Conservation (phyloP, 1,140 invertebrate species). For the Vanessa atalanta region DNA sequence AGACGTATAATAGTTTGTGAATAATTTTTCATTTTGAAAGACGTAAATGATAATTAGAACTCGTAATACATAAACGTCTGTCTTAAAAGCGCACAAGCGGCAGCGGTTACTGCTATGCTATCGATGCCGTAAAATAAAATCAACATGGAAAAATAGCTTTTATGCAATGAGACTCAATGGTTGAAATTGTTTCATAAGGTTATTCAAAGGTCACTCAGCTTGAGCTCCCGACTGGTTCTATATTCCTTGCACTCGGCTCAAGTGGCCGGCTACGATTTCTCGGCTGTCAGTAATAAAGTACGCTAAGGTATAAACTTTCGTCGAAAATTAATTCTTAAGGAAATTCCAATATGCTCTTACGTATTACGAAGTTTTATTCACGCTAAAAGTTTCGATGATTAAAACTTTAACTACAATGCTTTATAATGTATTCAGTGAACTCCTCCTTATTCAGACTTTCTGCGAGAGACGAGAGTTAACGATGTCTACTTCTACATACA, state of each 20-base stretch:
- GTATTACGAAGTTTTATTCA: slow-evolving; percentile 7
- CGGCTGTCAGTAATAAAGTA: slow-evolving; percentile 4
- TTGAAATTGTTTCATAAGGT: background rate
- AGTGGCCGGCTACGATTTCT: slow-evolving; percentile 6
- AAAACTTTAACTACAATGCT: slow-evolving; percentile 8
- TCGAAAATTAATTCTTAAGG: slow-evolving; percentile 8
- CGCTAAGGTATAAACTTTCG: background rate
- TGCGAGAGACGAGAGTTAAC: background rate
- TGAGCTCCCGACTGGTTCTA: background rate
- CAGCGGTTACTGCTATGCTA: background rate
- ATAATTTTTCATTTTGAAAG: too few relatives aligned
- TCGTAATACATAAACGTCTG: background rate
- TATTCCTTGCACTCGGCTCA: slow-evolving; percentile 2
- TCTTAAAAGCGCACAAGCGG: background rate
- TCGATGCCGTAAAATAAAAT: background rate
- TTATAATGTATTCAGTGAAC: slow-evolving; percentile 2
- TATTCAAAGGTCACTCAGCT: background rate
- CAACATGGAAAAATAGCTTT: background rate
- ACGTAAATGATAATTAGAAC: background rate
- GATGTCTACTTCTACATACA: background rate
- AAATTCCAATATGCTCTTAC: slow-evolving; percentile 6
- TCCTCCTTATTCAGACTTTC: background rate
- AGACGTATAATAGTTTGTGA: too few relatives aligned
- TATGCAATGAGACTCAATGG: background rate
- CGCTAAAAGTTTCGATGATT: slow-evolving; percentile 1